A percentile compares a stretch with the other conserved stretches of the same genome.
phyloP scores from a whole-genome alignment of 37 sponge, comb jelly and placozoan species.

The Spongia lamella region DNA sequence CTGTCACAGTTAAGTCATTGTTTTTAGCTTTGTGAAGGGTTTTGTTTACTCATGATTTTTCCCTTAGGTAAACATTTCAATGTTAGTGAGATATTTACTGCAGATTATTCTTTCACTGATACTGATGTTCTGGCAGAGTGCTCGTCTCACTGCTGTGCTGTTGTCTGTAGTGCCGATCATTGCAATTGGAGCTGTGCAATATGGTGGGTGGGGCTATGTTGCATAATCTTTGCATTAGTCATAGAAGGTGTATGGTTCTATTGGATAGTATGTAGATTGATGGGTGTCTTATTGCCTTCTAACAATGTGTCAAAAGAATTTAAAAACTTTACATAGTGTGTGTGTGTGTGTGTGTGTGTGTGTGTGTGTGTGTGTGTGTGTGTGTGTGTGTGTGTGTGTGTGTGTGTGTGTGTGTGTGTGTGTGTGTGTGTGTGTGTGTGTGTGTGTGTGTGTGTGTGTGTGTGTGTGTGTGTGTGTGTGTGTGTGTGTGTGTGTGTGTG shows the following conservation, averaged over 20 bases:
- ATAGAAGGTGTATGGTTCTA: background rate
- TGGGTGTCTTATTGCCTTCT: background rate
- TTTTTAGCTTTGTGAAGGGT: background rate
- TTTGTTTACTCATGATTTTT: background rate
- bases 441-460: no score
- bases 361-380: no score
- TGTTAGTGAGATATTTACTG: conserved; percentile 64
- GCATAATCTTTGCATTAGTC: no score
- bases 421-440: no score
- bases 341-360: no score
- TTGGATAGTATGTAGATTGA: background rate
- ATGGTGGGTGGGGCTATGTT: conserved; percentile 52
- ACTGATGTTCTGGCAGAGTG: conserved; percentile 78
- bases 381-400: no score
- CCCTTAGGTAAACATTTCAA: conserved; percentile 34
- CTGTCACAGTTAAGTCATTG: conserved; percentile 68
- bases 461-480: no score
- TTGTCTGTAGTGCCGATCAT: conserved; percentile 80
- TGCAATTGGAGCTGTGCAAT: conserved; percentile 72
- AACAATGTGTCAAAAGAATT: background rate
- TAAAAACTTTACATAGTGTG: background rate
- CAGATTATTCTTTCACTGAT: conserved; percentile 67
- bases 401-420: no score
- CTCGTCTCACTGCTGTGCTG: conserved; percentile 75
- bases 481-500: no score